These are phyloP conservation scores for Hipposideros armiger DNA, from an alignment of 2,113 vertebrate species.

Conservation along the genomic window DNA sequence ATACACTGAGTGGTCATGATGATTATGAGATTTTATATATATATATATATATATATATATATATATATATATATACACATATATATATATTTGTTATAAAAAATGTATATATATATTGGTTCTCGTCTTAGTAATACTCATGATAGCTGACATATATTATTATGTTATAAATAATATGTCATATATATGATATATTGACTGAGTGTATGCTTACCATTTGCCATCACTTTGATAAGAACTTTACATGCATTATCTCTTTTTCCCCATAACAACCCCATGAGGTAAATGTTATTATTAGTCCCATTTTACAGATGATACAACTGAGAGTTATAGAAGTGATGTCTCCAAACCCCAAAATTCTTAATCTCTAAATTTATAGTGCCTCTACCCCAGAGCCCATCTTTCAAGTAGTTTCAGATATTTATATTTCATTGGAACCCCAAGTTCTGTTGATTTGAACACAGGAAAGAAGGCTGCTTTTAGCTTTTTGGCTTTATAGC, in stretches of 20 bases:
- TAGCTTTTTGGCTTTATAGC: background rate
- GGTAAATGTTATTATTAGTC: background rate
- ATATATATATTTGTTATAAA: too few relatives aligned
- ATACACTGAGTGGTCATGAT: background rate
- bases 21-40: background rate
- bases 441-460: background rate
- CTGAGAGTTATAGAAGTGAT: background rate
- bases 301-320: slow-evolving; percentile 18
- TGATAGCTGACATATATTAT: background rate
- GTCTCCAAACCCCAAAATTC: background rate
- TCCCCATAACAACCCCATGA: background rate
- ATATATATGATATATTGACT: background rate
- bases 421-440: background rate
- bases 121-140: background rate
- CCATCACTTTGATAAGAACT: background rate
- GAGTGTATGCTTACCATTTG: background rate
- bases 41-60: too few relatives aligned
- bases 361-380: background rate
- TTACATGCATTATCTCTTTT: background rate
- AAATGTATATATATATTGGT: background rate
- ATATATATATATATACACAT: too few relatives aligned
- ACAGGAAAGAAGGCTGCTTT: background rate
- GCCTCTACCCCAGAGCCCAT: background rate
- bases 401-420: background rate
- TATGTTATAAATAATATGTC: background rate